Percentiles rank a stretch among this genome's conserved stretches.
Conservation (phyloP, 2,888 invertebrate genomes). For the Pseudococcus jackbeardsleyi region DNA sequence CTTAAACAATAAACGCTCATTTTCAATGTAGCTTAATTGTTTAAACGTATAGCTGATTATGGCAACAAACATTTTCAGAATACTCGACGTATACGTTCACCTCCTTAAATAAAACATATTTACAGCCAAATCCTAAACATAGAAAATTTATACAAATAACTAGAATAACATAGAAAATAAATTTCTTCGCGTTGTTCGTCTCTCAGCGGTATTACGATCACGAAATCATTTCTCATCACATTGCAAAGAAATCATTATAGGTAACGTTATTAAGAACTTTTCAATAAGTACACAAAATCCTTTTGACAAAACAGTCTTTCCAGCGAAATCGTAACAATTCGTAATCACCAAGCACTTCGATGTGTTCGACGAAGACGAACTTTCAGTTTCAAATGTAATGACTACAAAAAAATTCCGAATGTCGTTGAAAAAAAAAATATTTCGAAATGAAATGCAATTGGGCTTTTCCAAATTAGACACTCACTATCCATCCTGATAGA, state of each 20-base stretch:
- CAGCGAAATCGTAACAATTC: conserved; percentile 2
- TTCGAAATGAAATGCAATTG: not conserved
- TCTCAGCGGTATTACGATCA: not conserved
- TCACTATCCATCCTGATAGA: not conserved
- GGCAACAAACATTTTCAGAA: conserved; percentile 50
- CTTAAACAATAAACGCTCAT: not conserved
- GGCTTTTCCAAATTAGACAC: not conserved
- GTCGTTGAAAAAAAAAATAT: not conserved
- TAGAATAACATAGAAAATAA: conserved; percentile 32
- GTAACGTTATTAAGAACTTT: conserved; percentile 53
- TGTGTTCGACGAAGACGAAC: not conserved
- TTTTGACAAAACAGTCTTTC: conserved; percentile 20
- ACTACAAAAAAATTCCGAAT: not conserved
- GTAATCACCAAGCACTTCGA: not conserved
- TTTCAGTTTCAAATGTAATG: not conserved
- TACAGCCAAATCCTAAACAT: conserved; percentile 31
- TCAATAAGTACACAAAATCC: not conserved
- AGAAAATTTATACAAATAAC: conserved; percentile 39
- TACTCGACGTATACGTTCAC: conserved; percentile 13
- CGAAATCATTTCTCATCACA: conserved; percentile 34
- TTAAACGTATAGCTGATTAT: conserved; percentile 30
- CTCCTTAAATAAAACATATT: conserved; percentile 46
- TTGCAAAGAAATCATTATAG: conserved; percentile 49
- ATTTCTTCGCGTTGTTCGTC: conserved; percentile 25
- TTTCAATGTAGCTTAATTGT: conserved; percentile 18